phyloP scores from a whole-genome alignment of 2,888 invertebrate species.

The Aphrophora alni region DNA sequence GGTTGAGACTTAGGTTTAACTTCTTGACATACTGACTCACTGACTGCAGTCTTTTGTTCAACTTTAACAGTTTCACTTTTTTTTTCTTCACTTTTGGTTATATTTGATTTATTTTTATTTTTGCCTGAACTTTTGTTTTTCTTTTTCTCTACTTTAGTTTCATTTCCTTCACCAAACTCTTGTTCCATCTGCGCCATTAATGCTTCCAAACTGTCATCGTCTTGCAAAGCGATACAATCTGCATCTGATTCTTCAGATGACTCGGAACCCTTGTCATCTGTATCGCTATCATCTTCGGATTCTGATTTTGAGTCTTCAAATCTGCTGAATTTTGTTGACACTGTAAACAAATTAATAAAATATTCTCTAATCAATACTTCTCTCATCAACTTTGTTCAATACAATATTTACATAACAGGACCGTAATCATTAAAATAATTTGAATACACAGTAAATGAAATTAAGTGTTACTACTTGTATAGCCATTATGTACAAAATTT shows the following conservation, averaged over 20 bases:
- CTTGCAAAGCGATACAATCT: constrained; percentile 19
- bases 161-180: constrained; percentile 27
- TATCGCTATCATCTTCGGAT: constrained; percentile 35
- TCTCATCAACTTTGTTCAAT: too few relatives aligned
- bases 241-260: constrained; percentile 30
- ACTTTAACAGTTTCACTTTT: constrained; percentile 3
- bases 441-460: too few relatives aligned
- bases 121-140: constrained; percentile 16
- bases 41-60: constrained; percentile 21
- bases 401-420: too few relatives aligned
- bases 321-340: constrained; percentile 30
- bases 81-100: neutral
- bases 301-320: constrained; percentile 31
- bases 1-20: neutral
- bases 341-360: constrained; percentile 22
- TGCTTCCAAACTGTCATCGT: constrained; percentile 34
- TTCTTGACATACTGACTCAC: neutral
- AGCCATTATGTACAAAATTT: too few relatives aligned
- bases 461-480: too few relatives aligned
- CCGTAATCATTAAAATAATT: too few relatives aligned
- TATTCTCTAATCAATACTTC: too few relatives aligned
- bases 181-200: constrained; percentile 37
- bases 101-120: neutral
- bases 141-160: constrained; percentile 22
- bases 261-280: constrained; percentile 20